A percentile compares a stretch with the other conserved stretches of the same genome.
phyloP scores from a whole-genome alignment of 2,888 invertebrate species.

The Cremastinae sp. region DNA sequence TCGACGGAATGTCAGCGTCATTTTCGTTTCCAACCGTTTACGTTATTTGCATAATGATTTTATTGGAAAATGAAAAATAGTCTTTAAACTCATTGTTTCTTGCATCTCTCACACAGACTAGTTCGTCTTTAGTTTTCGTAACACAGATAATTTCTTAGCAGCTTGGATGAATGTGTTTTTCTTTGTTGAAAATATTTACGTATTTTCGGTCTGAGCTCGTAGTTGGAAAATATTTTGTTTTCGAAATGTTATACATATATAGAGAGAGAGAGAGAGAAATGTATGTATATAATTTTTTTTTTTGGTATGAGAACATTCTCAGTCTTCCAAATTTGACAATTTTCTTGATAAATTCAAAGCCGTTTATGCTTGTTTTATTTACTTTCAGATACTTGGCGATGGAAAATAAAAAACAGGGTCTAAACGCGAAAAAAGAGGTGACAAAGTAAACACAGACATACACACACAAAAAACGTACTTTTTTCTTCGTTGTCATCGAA shows the following conservation, averaged over 20 bases:
- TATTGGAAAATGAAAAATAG: too few species aligned
- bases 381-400: constrained; percentile 62
- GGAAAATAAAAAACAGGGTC: constrained; percentile 60
- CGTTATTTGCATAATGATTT: too few species aligned
- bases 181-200: background rate
- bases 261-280: background rate
- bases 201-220: background rate
- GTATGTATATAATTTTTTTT: constrained; percentile 1
- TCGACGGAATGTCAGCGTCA: too few species aligned
- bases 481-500: constrained; percentile 56
- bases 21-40: too few species aligned
- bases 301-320: background rate
- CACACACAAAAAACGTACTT: constrained; percentile 4
- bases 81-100: too few species aligned
- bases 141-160: background rate
- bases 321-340: constrained; percentile 26
- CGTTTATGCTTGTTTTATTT: constrained; percentile 62
- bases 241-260: background rate
- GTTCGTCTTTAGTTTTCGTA: background rate
- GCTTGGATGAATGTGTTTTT: background rate
- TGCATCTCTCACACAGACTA: too few species aligned
- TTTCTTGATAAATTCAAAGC: constrained; percentile 55
- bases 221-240: background rate
- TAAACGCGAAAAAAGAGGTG: constrained; percentile 55
- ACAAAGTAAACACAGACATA: constrained; percentile 29